Evolutionary conservation across 2,888 invertebrate genomes (phyloP).

Genomic region (Lucinisca nassula): DNA sequence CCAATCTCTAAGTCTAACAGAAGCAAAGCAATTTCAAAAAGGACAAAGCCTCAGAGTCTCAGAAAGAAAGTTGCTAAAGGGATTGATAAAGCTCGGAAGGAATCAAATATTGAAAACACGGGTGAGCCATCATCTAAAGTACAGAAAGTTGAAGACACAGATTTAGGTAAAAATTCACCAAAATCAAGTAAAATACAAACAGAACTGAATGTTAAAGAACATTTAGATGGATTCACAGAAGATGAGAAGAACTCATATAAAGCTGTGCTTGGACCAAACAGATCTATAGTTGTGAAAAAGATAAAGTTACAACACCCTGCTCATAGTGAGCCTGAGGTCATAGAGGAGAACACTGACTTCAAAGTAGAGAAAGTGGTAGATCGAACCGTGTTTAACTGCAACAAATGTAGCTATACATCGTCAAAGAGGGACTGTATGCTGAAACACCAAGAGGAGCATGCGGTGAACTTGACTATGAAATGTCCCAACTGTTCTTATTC

Average conservation of each 20-base stretch:
- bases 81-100: background rate
- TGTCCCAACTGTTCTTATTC: background rate
- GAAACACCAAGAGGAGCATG: background rate
- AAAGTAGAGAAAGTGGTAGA: background rate
- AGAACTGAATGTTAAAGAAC: conserved; percentile 51
- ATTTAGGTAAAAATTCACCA: background rate
- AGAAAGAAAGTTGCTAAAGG: conserved; percentile 9
- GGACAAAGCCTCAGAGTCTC: background rate
- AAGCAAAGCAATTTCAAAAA: background rate
- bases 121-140: conserved; percentile 4
- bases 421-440: background rate
- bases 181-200: background rate
- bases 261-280: conserved; percentile 51
- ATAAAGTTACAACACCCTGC: conserved; percentile 35
- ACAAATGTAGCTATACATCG: background rate
- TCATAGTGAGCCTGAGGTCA: conserved; percentile 41
- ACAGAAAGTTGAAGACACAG: conserved; percentile 13
- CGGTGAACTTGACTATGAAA: background rate
- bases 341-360: background rate
- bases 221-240: conserved; percentile 47
- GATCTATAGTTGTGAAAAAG: conserved; percentile 67
- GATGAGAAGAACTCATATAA: conserved; percentile 53
- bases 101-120: background rate
- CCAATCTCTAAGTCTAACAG: background rate
- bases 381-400: background rate